Evolutionary conservation across 2,888 invertebrate genomes (phyloP).

Genomic region (Synergus laeviventris): DNA sequence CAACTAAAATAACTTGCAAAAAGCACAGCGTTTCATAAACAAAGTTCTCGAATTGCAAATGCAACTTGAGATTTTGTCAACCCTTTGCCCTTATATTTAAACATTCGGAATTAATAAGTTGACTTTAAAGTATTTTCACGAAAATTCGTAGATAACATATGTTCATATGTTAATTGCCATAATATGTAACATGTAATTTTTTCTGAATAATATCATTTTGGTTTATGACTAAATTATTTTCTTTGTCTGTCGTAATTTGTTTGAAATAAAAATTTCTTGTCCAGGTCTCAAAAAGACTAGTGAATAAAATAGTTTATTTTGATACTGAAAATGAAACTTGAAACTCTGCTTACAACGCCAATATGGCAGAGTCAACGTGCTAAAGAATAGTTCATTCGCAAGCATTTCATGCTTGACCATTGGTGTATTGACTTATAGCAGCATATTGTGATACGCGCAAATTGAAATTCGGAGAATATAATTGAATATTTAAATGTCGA

Average conservation of each 20-base stretch:
- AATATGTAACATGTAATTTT: too few species aligned
- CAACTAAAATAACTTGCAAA: constrained; percentile 27
- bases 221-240: not conserved
- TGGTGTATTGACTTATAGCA: constrained; percentile 12
- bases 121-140: not conserved
- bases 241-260: not conserved
- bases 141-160: not conserved
- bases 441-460: constrained; percentile 18
- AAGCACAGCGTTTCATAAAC: constrained; percentile 23
- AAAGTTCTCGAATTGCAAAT: constrained; percentile 3
- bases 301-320: not conserved
- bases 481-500: not conserved
- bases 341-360: constrained; percentile 1
- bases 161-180: too few species aligned
- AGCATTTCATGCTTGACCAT: constrained; percentile 27
- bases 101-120: not conserved
- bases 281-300: not conserved
- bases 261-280: not conserved
- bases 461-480: constrained; percentile 23
- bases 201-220: not conserved
- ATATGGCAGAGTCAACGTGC: constrained; percentile 30
- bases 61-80: not conserved
- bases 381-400: constrained; percentile 26
- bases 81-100: not conserved
- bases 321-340: constrained; percentile 11